Conservation (phyloP, 2,888 invertebrate genomes). For the Toxonevra muliebris region DNA sequence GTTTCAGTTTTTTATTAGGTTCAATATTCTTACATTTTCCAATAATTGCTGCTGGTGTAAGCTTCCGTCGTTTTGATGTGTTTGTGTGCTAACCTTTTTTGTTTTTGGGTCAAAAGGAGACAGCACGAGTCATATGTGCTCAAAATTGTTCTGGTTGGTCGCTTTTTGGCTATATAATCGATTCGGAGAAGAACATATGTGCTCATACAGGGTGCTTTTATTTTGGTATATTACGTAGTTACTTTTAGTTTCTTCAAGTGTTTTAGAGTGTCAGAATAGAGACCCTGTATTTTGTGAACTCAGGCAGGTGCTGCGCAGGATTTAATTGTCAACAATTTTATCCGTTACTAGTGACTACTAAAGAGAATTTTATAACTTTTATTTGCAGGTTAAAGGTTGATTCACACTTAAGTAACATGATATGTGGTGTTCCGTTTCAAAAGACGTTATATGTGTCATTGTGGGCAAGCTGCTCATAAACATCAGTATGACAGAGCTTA, state of each 20-base stretch:
- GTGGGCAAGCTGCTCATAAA: too few relatives aligned
- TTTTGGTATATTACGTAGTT: background rate
- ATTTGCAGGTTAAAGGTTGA: background rate
- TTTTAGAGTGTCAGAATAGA: too few relatives aligned
- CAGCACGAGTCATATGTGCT: slow-evolving; percentile 15
- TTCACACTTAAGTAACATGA: background rate
- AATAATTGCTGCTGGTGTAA: background rate
- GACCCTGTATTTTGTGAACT: too few relatives aligned
- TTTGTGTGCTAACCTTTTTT: background rate
- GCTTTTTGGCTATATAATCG: slow-evolving; percentile 44
- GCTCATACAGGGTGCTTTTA: slow-evolving; percentile 26
- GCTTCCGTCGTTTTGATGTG: background rate
- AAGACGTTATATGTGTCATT: too few relatives aligned
- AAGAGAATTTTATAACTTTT: too few relatives aligned
- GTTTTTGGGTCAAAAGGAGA: slow-evolving; percentile 11
- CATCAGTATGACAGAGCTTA: too few relatives aligned
- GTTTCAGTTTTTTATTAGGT: slow-evolving; percentile 3
- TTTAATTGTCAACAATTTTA: slow-evolving; percentile 31
- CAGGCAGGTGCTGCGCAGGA: slow-evolving; percentile 45
- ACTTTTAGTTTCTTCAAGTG: background rate
- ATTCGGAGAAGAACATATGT: slow-evolving; percentile 45
- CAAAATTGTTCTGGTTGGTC: slow-evolving; percentile 57
- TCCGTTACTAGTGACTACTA: slow-evolving; percentile 10
- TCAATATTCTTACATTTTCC: too few relatives aligned
- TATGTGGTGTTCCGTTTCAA: too few relatives aligned